Base-by-base conservation (phyloP, 2,797 vertebrate genomes). In the Cryptoprocta ferox region DNA sequence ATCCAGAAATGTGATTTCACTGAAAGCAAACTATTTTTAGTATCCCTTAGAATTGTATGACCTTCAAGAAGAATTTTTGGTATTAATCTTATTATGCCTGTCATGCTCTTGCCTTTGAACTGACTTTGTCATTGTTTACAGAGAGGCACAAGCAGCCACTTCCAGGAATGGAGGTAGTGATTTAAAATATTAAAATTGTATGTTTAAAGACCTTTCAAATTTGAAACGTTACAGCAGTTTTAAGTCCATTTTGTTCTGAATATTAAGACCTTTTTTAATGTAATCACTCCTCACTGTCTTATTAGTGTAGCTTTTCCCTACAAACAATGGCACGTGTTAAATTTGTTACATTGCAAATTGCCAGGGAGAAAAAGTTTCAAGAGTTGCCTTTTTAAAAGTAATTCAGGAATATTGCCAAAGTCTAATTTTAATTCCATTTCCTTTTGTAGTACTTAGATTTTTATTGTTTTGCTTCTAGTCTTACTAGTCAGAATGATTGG, bases 1-100 rank as follows among this genome's bases (percentile, higher is more conserved):
- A 85, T 95, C 56, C 35, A 93, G 35, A 95, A 97, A 39, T 93
- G 73, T 82, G 53, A 94, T 93, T 97, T 96, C 26, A 95, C 66
- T 71, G 19, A 91, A 96, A 98, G 18, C 50, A 81, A 75, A 84
- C 26, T 71, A 68, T 89, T 94, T 96, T 97, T 78, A 96, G 71
- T 83, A 15, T 87, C 66, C 15, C 10, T 92, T 90, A 87, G n/a
- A 96, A 85, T 95, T 88, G 16, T 92, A 84, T 94, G 94, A 94
- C 15, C 45, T 91, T 95, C 45, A 87, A 91, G 66, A 37, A 94
- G 68, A 92, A 76, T 96, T 95, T 96, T 88, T 15, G 1, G 42
- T 94, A 16, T 91, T 94, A 96, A 76, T 96, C 56, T 97, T 63
- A 78, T 90, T 93, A 92, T 66, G 14, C 70, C 28, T 68, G 63